Percentiles rank a stretch among this genome's conserved stretches.
Conservation (phyloP, 2,113 vertebrate species). For the Chauna torquata region DNA sequence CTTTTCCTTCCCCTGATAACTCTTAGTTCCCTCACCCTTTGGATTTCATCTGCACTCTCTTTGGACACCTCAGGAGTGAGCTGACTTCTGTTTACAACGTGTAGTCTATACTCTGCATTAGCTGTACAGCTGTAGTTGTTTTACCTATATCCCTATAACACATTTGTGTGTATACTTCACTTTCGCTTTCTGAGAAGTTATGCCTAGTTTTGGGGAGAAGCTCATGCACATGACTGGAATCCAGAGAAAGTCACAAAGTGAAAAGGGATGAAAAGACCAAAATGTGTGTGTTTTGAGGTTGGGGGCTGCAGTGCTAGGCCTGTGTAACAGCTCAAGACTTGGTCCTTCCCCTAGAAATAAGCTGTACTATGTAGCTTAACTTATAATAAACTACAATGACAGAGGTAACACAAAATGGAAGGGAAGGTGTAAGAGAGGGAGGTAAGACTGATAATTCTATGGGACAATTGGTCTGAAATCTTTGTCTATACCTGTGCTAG, state of each 20-base stretch:
- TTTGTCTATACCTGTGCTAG: neutral
- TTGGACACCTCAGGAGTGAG: neutral
- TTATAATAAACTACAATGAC: neutral
- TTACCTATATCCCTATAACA: neutral
- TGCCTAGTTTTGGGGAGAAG: neutral
- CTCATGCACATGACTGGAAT: neutral
- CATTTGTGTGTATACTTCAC: neutral
- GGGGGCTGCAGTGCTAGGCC: neutral
- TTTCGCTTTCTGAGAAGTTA: neutral
- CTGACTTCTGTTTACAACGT: neutral
- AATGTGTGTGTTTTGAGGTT: neutral
- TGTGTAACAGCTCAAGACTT: neutral
- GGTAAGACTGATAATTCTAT: rapidly evolving
- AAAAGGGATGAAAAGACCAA: neutral
- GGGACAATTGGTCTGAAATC: neutral
- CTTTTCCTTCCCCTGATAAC: neutral
- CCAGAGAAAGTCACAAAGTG: neutral
- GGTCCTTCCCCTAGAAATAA: neutral
- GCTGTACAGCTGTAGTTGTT: neutral
- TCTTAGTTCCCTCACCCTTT: neutral
- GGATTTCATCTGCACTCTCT: neutral
- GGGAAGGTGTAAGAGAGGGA: neutral
- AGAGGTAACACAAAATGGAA: neutral
- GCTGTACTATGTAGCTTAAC: neutral
- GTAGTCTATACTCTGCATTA: neutral